Conservation (phyloP, 2,888 invertebrate genomes). For the Polyommatus icarus region DNA sequence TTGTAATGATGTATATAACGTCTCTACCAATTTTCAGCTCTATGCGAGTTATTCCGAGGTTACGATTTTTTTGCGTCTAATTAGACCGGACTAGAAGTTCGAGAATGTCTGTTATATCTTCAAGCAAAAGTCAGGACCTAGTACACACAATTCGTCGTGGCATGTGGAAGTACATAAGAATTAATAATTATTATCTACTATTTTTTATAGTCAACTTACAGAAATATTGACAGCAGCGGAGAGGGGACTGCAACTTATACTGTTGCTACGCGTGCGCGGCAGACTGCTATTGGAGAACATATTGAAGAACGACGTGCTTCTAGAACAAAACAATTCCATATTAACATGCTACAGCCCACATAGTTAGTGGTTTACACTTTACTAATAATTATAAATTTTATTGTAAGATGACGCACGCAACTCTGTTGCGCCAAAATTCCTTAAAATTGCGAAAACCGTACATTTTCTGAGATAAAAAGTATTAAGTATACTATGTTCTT, state of each 20-base stretch:
- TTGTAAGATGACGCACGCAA: background rate
- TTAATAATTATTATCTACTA: background rate
- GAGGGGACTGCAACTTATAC: conserved; percentile 91
- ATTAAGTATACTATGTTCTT: no score
- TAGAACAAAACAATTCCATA: conserved; percentile 51
- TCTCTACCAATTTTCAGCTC: no score
- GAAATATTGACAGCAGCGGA: conserved; percentile 62
- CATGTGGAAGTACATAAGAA: background rate
- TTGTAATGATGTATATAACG: no score
- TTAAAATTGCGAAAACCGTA: no score
- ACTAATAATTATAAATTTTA: background rate
- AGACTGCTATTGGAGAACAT: conserved; percentile 84
- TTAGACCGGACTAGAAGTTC: no score
- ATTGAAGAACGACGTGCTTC: conserved; percentile 86
- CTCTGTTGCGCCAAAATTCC: no score
- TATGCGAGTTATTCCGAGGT: no score
- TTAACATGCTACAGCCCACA: background rate
- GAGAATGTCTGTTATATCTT: no score
- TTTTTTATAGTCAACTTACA: conserved; percentile 49
- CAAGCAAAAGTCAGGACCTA: no score
- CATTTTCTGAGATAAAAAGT: no score
- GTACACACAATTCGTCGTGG: no score
- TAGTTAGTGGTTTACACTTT: background rate
- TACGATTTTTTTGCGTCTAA: no score
- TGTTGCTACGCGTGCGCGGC: conserved; percentile 91